Evolutionary conservation across 1,140 invertebrate species (phyloP).

Genomic region (Eufriesea mexicana): DNA sequence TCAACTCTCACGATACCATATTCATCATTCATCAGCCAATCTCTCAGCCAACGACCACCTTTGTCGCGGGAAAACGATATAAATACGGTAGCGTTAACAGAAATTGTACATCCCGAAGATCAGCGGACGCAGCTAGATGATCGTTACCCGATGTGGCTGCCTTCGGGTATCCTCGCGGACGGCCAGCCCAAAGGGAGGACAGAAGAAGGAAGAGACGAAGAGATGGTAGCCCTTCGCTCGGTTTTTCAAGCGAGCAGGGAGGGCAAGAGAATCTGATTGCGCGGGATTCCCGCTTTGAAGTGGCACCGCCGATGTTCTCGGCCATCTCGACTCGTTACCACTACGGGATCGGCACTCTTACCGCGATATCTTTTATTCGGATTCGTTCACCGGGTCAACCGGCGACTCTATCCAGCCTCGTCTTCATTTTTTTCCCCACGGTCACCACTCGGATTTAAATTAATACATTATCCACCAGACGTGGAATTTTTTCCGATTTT

Average conservation of each 20-base stretch:
- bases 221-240: constrained; percentile 63
- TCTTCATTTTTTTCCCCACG: constrained; percentile 6
- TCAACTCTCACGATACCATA: too few species aligned
- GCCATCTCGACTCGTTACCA: constrained; percentile 80
- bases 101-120: constrained; percentile 19
- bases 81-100: not conserved
- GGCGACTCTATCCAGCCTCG: constrained; percentile 5
- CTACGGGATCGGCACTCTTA: constrained; percentile 67
- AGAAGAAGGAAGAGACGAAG: constrained; percentile 39
- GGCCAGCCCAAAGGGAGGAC: constrained; percentile 37
- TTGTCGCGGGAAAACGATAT: not conserved
- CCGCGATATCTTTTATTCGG: constrained; percentile 43
- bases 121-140: constrained; percentile 37
- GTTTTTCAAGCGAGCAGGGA: constrained; percentile 74
- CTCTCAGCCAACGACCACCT: too few species aligned
- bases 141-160: constrained; percentile 26
- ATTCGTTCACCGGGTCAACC: constrained; percentile 35
- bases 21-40: too few species aligned
- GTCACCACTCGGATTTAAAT: not conserved
- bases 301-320: constrained; percentile 79
- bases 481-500: not conserved
- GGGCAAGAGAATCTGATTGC: constrained; percentile 77
- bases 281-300: constrained; percentile 81
- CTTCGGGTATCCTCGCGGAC: constrained; percentile 20
- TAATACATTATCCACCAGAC: not conserved